A percentile compares a stretch with the other conserved stretches of the same genome.
These are phyloP conservation scores for Apodemia mormo DNA, from an alignment of 2,888 invertebrate species.

Conservation along the genomic window DNA sequence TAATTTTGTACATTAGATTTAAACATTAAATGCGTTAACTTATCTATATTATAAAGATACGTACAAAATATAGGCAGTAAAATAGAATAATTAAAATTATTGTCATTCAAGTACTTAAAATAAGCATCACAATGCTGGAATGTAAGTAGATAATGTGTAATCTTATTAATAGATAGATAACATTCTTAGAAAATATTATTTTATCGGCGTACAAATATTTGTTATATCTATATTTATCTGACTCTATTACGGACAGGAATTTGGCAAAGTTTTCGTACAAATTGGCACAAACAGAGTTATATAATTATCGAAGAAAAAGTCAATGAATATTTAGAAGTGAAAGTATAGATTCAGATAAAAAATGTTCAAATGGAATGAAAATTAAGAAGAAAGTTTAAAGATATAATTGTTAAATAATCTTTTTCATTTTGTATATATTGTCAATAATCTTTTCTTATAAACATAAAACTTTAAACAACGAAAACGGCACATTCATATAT, in stretches of 20 bases:
- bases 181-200: slow-evolving; percentile 22
- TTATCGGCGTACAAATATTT: background rate
- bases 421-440: background rate
- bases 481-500: slow-evolving; percentile 3
- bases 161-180: slow-evolving; percentile 16
- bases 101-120: slow-evolving; percentile 40
- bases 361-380: background rate
- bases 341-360: background rate
- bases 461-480: background rate
- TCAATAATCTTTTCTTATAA: background rate
- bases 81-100: slow-evolving; percentile 39
- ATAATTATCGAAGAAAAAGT: background rate
- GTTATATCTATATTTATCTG: slow-evolving; percentile 5
- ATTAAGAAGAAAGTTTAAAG: background rate
- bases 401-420: background rate
- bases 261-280: background rate
- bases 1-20: slow-evolving; percentile 73
- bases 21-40: slow-evolving; percentile 73
- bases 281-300: slow-evolving; percentile 3
- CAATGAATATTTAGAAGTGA: background rate
- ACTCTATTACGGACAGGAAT: background rate
- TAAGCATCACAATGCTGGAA: slow-evolving; percentile 44
- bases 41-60: slow-evolving; percentile 41
- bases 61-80: slow-evolving; percentile 45
- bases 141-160: slow-evolving; percentile 35